Base-by-base conservation (phyloP, 2,797 vertebrate genomes). In the Cephalopachus bancanus region DNA sequence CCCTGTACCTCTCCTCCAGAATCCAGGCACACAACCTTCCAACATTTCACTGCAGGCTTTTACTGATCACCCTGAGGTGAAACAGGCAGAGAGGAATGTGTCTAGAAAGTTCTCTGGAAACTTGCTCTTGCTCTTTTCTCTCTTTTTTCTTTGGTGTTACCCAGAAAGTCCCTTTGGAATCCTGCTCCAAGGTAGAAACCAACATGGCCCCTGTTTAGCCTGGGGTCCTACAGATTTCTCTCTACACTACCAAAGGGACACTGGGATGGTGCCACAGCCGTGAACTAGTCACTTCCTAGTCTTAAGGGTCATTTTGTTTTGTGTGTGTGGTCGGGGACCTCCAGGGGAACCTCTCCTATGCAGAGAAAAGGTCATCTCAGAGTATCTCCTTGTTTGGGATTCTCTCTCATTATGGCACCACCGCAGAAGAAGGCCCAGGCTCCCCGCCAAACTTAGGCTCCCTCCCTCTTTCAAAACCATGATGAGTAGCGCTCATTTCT, bases 81-180 rank as follows among this genome's bases (percentile, higher is more conserved):
- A 91, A 65, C 55, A 72, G 14, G 53, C 28, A 49, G 89, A 75
- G 28, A 55, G 15, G 64, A 57, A 11, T 44, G 7, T 55, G 14
- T 59, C 67, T 24, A 84, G 93, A 83, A 96, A 65, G 62, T 78
- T 95, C 89, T 86, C 55, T 71, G 57, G 49, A 92, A 37, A 30
- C 6, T 55, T 24, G 22, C 28, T 17, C 24, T 49, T 71, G 55
- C 26, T 78, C 26, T 92, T n/a, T 44, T n/a, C 65, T 51, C 17
- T 75, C 72, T 84, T 5, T 88, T 90, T 88, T 53, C 49, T 72
- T 55, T 81, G 60, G 59, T 91, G 33, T 44, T 59, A 37, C 49
- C 33, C 30, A 71, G 30, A 79, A 79, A 59, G 28, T 89, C 75
- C 60, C 22, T 89, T 44, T 7, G 37, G 69, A 51, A 26, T 49